These are phyloP conservation scores for Sylvia atricapilla DNA, from an alignment of 2,113 vertebrate genomes.

Conservation along the genomic window DNA sequence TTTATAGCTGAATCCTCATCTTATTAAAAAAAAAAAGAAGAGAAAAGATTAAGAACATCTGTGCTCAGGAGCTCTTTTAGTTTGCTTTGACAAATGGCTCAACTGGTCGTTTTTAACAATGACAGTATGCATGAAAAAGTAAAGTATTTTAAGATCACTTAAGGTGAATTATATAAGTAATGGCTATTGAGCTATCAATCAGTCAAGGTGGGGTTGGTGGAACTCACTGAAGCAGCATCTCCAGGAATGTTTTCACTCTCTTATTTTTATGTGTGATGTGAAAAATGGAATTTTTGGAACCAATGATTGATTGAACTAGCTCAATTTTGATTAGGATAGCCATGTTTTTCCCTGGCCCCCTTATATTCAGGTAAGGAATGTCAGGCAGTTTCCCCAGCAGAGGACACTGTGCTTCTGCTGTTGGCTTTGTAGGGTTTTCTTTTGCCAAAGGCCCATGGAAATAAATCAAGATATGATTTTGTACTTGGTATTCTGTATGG, in stretches of 20 bases:
- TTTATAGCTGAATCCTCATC: slow-evolving; percentile 5
- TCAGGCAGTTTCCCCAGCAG: slow-evolving; percentile 48
- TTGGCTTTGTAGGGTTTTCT: not conserved
- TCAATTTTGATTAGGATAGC: not conserved
- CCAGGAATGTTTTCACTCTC: slow-evolving; percentile 10
- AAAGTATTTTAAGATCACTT: slow-evolving; percentile 62
- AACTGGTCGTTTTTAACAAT: slow-evolving; percentile 48
- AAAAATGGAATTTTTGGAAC: slow-evolving; percentile 8
- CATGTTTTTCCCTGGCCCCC: rapidly evolving
- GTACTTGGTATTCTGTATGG: slow-evolving; percentile 72
- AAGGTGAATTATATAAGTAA: slow-evolving; percentile 57
- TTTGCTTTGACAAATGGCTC: slow-evolving; percentile 58
- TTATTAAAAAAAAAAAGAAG: not conserved
- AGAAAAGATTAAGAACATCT: slow-evolving; percentile 29
- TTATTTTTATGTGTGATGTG: not conserved
- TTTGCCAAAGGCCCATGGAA: not conserved
- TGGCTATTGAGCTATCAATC: slow-evolving; percentile 61
- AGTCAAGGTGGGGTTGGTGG: slow-evolving; percentile 39
- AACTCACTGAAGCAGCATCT: slow-evolving; percentile 45
- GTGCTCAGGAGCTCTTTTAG: slow-evolving; percentile 39
- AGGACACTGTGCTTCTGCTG: slow-evolving; percentile 66
- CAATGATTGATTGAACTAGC: not conserved
- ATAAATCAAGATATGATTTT: slow-evolving; percentile 67
- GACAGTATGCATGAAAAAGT: slow-evolving; percentile 47
- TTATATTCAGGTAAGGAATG: not conserved